Evolutionary conservation across 2,113 vertebrate species (phyloP).

Genomic region (Gorilla gorilla): DNA sequence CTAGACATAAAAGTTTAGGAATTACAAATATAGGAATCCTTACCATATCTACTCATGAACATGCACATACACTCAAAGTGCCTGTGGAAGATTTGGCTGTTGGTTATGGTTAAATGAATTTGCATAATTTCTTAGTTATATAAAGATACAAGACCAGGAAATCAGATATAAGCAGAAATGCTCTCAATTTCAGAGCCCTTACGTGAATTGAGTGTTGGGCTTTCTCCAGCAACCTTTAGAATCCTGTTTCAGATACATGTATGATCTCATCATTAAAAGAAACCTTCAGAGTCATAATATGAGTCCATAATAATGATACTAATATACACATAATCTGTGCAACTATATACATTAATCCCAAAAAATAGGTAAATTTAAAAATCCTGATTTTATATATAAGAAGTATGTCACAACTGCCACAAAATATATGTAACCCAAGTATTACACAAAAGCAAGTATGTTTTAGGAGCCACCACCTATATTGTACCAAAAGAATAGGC

Average conservation of each 20-base stretch:
- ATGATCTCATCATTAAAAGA: conserved; percentile 7
- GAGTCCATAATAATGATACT: neutral
- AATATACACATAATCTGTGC: neutral
- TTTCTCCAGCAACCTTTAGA: neutral
- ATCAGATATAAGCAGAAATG: neutral
- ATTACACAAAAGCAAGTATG: neutral
- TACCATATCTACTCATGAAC: neutral
- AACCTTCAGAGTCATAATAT: neutral
- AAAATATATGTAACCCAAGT: neutral
- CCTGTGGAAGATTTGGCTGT: neutral
- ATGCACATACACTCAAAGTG: neutral
- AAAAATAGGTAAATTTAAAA: neutral
- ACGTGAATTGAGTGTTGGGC: neutral
- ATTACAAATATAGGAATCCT: conserved; percentile 43
- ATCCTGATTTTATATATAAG: neutral
- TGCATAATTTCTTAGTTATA: conserved; percentile 41
- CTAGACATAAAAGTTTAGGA: conserved; percentile 50
- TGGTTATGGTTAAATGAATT: neutral
- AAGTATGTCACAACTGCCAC: neutral
- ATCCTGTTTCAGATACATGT: neutral
- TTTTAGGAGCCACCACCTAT: neutral
- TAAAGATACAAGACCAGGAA: conserved; percentile 25
- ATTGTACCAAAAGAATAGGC: neutral
- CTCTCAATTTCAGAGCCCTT: neutral
- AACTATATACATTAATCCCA: neutral